Evolutionary conservation across 2,797 vertebrate genomes (phyloP).

Genomic region (Hyperoplus immaculatus): DNA sequence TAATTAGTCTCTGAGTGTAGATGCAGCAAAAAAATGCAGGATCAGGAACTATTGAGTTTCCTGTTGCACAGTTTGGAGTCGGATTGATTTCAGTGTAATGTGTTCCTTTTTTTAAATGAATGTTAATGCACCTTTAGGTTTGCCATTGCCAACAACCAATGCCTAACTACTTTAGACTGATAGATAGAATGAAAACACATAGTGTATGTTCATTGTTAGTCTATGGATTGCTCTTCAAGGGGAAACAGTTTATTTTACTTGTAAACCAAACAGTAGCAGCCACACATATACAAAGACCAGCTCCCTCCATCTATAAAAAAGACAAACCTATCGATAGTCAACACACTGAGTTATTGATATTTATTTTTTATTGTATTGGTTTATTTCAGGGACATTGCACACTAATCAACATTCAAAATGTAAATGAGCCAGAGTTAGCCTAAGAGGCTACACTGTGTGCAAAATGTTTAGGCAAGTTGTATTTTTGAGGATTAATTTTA

Average conservation of each 20-base stretch:
- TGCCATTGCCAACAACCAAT: background rate
- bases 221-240: background rate
- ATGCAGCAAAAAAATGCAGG: constrained; percentile 65
- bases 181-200: background rate
- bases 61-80: constrained; percentile 36
- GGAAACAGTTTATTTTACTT: background rate
- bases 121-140: constrained; percentile 3
- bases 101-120: constrained; percentile 10
- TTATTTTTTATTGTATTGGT: too few species aligned
- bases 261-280: too few species aligned
- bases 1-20: constrained; percentile 65
- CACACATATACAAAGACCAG: too few species aligned
- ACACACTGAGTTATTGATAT: too few species aligned
- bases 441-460: too few species aligned
- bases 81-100: constrained; percentile 41
- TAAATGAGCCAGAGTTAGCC: too few species aligned
- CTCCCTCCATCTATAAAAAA: too few species aligned
- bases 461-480: too few species aligned
- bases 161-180: background rate
- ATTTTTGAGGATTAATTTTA: too few species aligned
- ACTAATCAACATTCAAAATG: too few species aligned
- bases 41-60: constrained; percentile 66
- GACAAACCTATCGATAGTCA: too few species aligned
- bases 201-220: background rate
- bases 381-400: too few species aligned